Evolutionary conservation across 2,888 invertebrate species (phyloP).

Genomic region (Parnassius mnemosyne): DNA sequence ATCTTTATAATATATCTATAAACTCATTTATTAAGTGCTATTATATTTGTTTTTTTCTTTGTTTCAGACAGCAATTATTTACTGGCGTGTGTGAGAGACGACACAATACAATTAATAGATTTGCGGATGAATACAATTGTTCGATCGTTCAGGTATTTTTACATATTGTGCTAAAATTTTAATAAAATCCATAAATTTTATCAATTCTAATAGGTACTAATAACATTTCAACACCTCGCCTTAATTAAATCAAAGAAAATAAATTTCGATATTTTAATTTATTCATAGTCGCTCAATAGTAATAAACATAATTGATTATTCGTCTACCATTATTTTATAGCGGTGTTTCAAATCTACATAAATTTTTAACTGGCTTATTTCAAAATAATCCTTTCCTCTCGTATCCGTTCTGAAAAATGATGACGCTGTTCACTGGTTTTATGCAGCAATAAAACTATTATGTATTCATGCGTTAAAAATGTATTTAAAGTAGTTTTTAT

Average conservation of each 20-base stretch:
- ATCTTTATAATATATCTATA: no score
- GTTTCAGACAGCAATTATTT: conserved; percentile 92
- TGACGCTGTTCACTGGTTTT: background rate
- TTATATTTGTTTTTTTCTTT: conserved; percentile 30
- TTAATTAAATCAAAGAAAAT: background rate
- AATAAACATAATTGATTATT: background rate
- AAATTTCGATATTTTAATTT: background rate
- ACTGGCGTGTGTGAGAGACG: conserved; percentile 96
- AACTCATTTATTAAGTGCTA: no score
- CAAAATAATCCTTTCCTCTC: no score
- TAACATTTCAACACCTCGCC: background rate
- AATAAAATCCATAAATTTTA: conserved; percentile 11
- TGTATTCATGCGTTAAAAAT: no score
- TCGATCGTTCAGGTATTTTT: conserved; percentile 91
- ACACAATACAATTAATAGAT: conserved; percentile 96
- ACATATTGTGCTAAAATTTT: conserved; percentile 18
- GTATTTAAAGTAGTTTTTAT: no score
- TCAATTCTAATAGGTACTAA: background rate
- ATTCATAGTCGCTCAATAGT: background rate
- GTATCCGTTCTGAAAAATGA: no score
- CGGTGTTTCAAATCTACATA: background rate
- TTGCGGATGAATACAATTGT: conserved; percentile 96
- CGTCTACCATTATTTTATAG: background rate
- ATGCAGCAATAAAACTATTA: background rate
- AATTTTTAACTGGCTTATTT: no score